A percentile compares a stretch with the other conserved stretches of the same genome.
Evolutionary conservation across 2,797 vertebrate species (phyloP).

Genomic region (Morelia viridis): DNA sequence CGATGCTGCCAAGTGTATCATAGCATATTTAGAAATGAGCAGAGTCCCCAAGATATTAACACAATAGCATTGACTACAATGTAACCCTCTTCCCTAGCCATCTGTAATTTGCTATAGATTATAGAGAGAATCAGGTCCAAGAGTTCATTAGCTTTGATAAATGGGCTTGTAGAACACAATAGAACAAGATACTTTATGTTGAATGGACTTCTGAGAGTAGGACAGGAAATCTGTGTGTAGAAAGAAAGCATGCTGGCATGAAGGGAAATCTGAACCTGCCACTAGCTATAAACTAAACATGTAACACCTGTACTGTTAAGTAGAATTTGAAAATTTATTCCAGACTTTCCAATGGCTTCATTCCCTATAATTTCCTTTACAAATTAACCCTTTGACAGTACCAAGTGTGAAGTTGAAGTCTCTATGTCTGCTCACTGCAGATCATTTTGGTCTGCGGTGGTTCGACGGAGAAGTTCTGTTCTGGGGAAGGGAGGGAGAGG

Average conservation of each 20-base stretch:
- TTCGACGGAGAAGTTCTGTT: neutral
- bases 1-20: neutral
- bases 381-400: neutral
- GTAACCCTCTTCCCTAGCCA: neutral
- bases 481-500: neutral
- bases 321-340: constrained; percentile 8
- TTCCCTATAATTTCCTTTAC: neutral
- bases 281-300: neutral
- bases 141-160: constrained; percentile 7
- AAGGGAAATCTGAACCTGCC: neutral
- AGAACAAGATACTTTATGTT: neutral
- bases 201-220: neutral
- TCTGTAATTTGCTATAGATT: constrained; percentile 6
- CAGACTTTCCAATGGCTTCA: neutral
- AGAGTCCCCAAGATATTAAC: neutral
- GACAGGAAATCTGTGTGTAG: neutral
- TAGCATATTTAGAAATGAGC: neutral
- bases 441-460: neutral
- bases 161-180: constrained; percentile 4
- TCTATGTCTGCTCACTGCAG: neutral
- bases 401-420: neutral
- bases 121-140: neutral
- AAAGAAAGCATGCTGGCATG: neutral
- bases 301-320: neutral
- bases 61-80: neutral